These are phyloP conservation scores for Euleptes europaea DNA, from an alignment of 2,113 vertebrate genomes.

Conservation along the genomic window DNA sequence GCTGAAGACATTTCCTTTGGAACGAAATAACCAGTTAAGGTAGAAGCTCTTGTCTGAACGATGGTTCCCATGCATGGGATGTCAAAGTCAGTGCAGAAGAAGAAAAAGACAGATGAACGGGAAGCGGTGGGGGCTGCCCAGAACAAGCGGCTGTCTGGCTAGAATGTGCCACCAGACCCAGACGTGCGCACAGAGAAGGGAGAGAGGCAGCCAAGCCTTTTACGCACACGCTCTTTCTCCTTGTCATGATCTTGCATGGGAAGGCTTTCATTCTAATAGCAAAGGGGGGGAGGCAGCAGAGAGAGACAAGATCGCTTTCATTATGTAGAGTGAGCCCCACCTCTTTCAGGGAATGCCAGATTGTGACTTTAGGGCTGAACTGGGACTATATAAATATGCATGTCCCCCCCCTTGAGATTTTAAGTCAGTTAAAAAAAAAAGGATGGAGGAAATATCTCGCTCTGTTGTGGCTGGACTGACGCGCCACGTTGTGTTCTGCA, in stretches of 20 bases:
- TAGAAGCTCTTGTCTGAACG: slow-evolving; percentile 58
- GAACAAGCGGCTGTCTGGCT: slow-evolving; percentile 46
- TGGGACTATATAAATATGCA: neutral
- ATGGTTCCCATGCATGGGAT: slow-evolving; percentile 18
- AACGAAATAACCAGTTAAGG: slow-evolving; percentile 42
- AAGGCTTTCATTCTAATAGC: slow-evolving; percentile 24
- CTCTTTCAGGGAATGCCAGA: slow-evolving; percentile 61
- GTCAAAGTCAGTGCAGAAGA: slow-evolving; percentile 47
- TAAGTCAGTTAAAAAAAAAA: slow-evolving; percentile 16
- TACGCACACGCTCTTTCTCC: slow-evolving; percentile 16
- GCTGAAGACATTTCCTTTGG: slow-evolving; percentile 40
- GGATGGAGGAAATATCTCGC: neutral
- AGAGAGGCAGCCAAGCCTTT: slow-evolving; percentile 33
- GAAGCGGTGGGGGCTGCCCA: slow-evolving; percentile 35
- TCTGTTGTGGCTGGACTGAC: neutral
- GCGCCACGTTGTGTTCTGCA: neutral
- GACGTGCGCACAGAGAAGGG: slow-evolving; percentile 32
- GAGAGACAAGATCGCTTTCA: accelerated
- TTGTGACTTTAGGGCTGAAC: slow-evolving; percentile 44
- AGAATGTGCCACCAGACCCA: slow-evolving; percentile 28
- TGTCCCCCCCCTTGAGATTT: neutral
- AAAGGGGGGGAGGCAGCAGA: slow-evolving; percentile 29
- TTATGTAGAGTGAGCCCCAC: slow-evolving; percentile 44
- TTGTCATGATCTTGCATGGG: slow-evolving; percentile 25
- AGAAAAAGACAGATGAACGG: slow-evolving; percentile 50